Evolutionary conservation across 2,888 invertebrate genomes (phyloP).

Genomic region (Chymomyza fuscimana): DNA sequence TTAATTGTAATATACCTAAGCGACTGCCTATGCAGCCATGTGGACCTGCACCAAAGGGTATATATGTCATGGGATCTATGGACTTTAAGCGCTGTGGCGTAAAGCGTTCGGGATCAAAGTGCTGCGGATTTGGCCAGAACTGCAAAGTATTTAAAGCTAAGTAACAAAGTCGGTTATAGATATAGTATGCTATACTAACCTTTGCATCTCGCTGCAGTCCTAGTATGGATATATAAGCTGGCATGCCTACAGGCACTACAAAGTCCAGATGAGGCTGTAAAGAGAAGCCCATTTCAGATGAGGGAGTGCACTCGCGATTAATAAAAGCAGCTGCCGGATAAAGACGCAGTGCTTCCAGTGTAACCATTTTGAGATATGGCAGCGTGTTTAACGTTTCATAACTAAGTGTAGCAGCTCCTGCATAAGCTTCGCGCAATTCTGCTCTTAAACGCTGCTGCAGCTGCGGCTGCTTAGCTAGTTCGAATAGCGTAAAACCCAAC

Average conservation of each 20-base stretch:
- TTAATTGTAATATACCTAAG: slow-evolving; percentile 73
- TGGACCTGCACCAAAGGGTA: slow-evolving; percentile 78
- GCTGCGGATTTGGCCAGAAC: slow-evolving; percentile 74
- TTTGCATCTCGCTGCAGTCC: slow-evolving; percentile 76
- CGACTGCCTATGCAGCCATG: slow-evolving; percentile 78
- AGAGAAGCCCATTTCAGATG: slow-evolving; percentile 45
- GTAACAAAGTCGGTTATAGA: background rate
- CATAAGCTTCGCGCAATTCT: slow-evolving; percentile 76
- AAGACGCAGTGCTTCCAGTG: slow-evolving; percentile 74
- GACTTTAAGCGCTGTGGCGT: slow-evolving; percentile 38
- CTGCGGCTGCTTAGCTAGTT: slow-evolving; percentile 77
- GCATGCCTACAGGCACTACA: slow-evolving; percentile 74
- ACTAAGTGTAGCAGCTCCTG: slow-evolving; percentile 44
- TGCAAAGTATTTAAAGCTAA: slow-evolving; percentile 34
- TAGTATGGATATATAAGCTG: slow-evolving; percentile 73
- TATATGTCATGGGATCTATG: slow-evolving; percentile 68
- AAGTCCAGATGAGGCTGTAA: slow-evolving; percentile 65
- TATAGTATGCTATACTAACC: slow-evolving; percentile 41
- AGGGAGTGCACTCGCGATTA: slow-evolving; percentile 73
- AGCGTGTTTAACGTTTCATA: slow-evolving; percentile 77
- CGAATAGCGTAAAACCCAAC: slow-evolving; percentile 78
- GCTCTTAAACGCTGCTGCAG: slow-evolving; percentile 76
- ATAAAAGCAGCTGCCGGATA: slow-evolving; percentile 78
- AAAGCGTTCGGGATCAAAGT: slow-evolving; percentile 76
- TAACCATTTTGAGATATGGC: slow-evolving; percentile 79